These are phyloP conservation scores for Sialis lutaria DNA, from an alignment of 2,888 invertebrate genomes.

Conservation along the genomic window DNA sequence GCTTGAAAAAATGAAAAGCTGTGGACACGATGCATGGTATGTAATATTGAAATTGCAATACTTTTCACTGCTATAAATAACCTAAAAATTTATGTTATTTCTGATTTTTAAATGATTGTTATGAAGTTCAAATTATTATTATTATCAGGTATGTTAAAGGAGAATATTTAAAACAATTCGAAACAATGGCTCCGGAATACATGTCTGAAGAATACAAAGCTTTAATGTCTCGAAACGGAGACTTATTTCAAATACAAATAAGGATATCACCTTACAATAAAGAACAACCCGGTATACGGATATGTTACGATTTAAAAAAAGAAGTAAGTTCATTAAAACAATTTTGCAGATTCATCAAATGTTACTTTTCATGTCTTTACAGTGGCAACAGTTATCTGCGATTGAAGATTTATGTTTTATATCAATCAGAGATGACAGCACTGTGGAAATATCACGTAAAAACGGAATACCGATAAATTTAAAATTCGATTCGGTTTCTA, in stretches of 20 bases:
- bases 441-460: slow-evolving; percentile 57
- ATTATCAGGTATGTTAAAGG: slow-evolving; percentile 47
- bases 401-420: slow-evolving; percentile 74
- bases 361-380: slow-evolving; percentile 14
- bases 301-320: slow-evolving; percentile 40
- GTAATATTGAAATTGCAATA: slow-evolving; percentile 12
- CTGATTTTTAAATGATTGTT: not conserved
- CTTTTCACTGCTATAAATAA: not conserved
- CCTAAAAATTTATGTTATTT: not conserved
- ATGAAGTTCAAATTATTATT: not conserved
- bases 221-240: slow-evolving; percentile 47
- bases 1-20: slow-evolving; percentile 34
- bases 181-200: slow-evolving; percentile 67
- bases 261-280: slow-evolving; percentile 45
- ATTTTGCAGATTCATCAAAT: not conserved
- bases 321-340: slow-evolving; percentile 27
- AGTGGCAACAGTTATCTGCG: slow-evolving; percentile 60
- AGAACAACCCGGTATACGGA: slow-evolving; percentile 46
- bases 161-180: slow-evolving; percentile 63
- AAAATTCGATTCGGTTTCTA: slow-evolving; percentile 45
- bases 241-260: slow-evolving; percentile 46
- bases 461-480: slow-evolving; percentile 63
- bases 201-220: slow-evolving; percentile 57
- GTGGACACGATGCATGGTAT: slow-evolving; percentile 44
- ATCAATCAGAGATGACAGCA: slow-evolving; percentile 52